These are phyloP conservation scores for Cancer borealis DNA, from an alignment of 2,888 invertebrate species.

Conservation along the genomic window DNA sequence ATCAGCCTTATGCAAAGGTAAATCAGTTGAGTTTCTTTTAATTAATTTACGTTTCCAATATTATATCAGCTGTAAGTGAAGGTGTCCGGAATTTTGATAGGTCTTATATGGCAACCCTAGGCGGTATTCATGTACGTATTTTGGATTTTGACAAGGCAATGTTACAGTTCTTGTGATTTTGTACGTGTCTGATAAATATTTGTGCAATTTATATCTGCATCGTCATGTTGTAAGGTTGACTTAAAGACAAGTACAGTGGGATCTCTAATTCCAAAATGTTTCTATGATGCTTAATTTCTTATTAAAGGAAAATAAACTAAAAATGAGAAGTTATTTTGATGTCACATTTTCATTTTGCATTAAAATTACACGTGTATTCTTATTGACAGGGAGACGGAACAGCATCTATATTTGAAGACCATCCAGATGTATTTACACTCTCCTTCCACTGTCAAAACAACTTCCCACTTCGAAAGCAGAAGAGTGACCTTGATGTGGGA, in stretches of 20 bases:
- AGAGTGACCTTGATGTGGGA: conserved; percentile 79
- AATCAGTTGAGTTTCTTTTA: too few species aligned
- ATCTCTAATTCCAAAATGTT: too few species aligned
- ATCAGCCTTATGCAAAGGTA: too few species aligned
- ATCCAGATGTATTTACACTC: conserved; percentile 79
- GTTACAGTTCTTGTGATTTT: neutral
- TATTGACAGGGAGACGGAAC: conserved; percentile 79
- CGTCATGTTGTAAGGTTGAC: too few species aligned
- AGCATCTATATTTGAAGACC: conserved; percentile 78
- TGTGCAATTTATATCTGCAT: neutral
- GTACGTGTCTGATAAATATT: neutral
- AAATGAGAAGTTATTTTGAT: neutral
- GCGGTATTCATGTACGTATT: neutral
- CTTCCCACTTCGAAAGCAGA: conserved; percentile 79
- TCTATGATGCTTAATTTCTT: too few species aligned
- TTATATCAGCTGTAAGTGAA: too few species aligned
- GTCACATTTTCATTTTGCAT: neutral
- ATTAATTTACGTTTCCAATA: too few species aligned
- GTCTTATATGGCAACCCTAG: too few species aligned
- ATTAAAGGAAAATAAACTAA: too few species aligned
- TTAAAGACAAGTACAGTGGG: too few species aligned
- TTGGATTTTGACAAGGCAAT: neutral
- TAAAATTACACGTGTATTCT: neutral
- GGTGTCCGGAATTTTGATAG: too few species aligned
- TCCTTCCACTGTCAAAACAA: conserved; percentile 79